phyloP scores from a whole-genome alignment of 2,888 invertebrate species.

The Reticulitermes lucifugus region DNA sequence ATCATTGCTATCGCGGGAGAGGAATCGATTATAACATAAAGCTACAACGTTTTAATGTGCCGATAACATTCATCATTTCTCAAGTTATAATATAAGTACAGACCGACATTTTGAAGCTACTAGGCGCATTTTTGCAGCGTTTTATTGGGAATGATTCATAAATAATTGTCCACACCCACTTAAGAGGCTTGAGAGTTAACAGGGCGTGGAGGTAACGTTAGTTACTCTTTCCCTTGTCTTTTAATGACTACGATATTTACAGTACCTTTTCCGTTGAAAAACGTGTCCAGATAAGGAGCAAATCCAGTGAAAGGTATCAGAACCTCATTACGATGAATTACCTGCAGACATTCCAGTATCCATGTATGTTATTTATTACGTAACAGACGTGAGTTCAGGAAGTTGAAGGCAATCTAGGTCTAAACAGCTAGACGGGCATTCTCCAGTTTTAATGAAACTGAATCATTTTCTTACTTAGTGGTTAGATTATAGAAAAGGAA shows the following conservation, averaged over 20 bases:
- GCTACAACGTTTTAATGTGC: too few species aligned
- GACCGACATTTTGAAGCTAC: too few species aligned
- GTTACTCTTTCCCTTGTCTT: too few species aligned
- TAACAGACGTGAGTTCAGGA: constrained; percentile 17
- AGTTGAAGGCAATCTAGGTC: background rate
- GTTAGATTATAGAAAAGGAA: background rate
- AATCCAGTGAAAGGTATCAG: constrained; percentile 2
- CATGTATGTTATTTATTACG: background rate
- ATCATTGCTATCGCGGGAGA: too few species aligned
- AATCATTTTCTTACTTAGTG: background rate
- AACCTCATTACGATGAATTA: background rate
- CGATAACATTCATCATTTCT: too few species aligned
- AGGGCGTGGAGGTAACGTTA: too few species aligned
- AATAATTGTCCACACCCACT: too few species aligned
- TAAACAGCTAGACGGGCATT: background rate
- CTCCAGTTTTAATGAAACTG: background rate
- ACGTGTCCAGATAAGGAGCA: background rate
- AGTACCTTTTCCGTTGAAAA: background rate
- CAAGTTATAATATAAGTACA: too few species aligned
- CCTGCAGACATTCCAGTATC: background rate
- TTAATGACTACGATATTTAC: background rate
- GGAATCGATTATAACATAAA: too few species aligned
- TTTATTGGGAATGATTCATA: too few species aligned
- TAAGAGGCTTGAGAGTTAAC: too few species aligned
- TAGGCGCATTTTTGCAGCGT: too few species aligned